Evolutionary conservation across 2,888 invertebrate species (phyloP).

Genomic region (Lasioglossum morio): DNA sequence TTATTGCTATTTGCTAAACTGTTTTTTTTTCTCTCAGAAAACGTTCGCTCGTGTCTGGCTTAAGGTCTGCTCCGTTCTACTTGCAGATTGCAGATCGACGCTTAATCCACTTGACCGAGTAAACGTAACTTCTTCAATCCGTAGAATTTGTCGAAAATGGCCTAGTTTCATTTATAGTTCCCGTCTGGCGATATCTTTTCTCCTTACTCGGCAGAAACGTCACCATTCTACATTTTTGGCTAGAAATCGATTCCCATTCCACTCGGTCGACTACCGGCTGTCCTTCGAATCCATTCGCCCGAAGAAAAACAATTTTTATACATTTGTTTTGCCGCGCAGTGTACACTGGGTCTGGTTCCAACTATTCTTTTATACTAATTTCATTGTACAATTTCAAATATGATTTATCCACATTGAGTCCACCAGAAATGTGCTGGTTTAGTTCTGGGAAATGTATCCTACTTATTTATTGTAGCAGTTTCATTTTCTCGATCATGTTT

Average conservation of each 20-base stretch:
- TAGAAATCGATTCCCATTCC: constrained; percentile 2
- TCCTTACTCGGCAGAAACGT: background rate
- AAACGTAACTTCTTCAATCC: background rate
- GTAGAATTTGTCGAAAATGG: background rate
- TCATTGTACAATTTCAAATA: background rate
- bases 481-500: background rate
- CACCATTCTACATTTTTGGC: constrained; percentile 2
- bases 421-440: background rate
- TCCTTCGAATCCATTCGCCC: background rate
- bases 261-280: background rate
- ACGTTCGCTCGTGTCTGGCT: background rate
- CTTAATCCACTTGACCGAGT: background rate
- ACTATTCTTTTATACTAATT: background rate
- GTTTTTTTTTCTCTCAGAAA: background rate
- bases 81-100: background rate
- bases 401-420: background rate
- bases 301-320: constrained; percentile 11
- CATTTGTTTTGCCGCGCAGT: background rate
- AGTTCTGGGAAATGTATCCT: background rate
- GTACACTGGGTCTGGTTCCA: background rate
- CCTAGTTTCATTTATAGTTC: background rate
- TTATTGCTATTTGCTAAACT: background rate
- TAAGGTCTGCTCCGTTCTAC: background rate
- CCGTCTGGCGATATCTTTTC: background rate
- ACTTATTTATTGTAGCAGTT: background rate